These are phyloP conservation scores for Dromococcyx pavoninus DNA, from an alignment of 2,797 vertebrate genomes.

Conservation along the genomic window DNA sequence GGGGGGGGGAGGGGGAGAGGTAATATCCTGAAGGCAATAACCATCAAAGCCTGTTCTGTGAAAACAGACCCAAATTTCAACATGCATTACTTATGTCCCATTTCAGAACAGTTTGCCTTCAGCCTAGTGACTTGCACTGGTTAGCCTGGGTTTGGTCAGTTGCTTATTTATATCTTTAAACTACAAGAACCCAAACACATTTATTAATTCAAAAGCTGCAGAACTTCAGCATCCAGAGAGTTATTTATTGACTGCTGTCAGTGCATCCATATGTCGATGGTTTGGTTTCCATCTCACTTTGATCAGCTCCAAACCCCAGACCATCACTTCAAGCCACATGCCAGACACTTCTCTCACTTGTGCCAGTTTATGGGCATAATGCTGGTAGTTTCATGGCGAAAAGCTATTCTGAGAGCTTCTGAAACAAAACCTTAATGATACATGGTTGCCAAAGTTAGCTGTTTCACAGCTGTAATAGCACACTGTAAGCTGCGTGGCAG, in stretches of 20 bases:
- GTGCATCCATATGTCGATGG: accelerated
- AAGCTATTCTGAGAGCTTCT: conserved; percentile 67
- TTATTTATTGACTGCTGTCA: background rate
- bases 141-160: background rate
- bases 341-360: background rate
- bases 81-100: conserved; percentile 33
- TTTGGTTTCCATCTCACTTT: background rate
- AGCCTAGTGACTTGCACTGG: conserved; percentile 36
- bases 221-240: background rate
- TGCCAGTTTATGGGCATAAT: background rate
- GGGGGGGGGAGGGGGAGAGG: too few species aligned
- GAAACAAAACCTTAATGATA: conserved; percentile 68
- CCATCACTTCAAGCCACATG: accelerated
- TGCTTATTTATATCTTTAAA: background rate
- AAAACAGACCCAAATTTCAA: conserved; percentile 17
- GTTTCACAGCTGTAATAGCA: conserved; percentile 77
- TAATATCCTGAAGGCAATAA: background rate
- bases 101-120: conserved; percentile 63
- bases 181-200: background rate
- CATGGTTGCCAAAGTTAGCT: conserved; percentile 75
- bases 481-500: conserved; percentile 27
- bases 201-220: background rate
- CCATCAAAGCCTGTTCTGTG: background rate
- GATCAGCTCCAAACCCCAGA: background rate
- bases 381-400: background rate